phyloP scores from a whole-genome alignment of 1,140 invertebrate species.

The Pachypsylla venusta region DNA sequence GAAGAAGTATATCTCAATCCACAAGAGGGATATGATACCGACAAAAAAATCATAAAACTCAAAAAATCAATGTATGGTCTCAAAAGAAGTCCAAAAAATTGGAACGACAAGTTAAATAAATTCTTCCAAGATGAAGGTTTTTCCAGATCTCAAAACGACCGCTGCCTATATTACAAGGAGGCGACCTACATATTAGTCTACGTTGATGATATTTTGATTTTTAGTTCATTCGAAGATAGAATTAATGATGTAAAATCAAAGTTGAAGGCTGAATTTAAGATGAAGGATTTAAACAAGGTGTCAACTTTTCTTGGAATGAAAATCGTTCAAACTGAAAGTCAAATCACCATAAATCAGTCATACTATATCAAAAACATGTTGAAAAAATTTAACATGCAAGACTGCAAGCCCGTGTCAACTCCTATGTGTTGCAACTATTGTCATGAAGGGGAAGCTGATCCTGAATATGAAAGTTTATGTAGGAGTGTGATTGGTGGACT shows the following conservation, averaged over 20 bases:
- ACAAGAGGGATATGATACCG: conserved; percentile 26
- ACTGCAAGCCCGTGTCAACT: background rate
- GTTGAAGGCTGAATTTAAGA: background rate
- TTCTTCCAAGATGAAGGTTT: background rate
- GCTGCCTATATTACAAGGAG: background rate
- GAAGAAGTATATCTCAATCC: conserved; percentile 31
- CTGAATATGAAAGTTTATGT: conserved; percentile 28
- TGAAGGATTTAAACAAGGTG: background rate
- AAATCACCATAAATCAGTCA: background rate
- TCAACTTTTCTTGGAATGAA: background rate
- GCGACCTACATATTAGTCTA: background rate
- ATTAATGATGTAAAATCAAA: background rate
- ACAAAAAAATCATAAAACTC: background rate
- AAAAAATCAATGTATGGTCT: background rate
- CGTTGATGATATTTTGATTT: too few relatives aligned
- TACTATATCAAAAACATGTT: background rate
- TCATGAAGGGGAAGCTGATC: background rate
- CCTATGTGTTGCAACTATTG: background rate
- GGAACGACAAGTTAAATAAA: background rate
- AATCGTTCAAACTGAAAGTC: background rate
- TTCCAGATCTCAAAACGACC: background rate
- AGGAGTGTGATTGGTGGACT: conserved; percentile 24
- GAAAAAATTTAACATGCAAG: background rate
- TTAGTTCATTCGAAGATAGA: background rate
- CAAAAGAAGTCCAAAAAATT: background rate